Evolutionary conservation across 2,113 vertebrate species (phyloP).

Genomic region (Saguinus imperator): DNA sequence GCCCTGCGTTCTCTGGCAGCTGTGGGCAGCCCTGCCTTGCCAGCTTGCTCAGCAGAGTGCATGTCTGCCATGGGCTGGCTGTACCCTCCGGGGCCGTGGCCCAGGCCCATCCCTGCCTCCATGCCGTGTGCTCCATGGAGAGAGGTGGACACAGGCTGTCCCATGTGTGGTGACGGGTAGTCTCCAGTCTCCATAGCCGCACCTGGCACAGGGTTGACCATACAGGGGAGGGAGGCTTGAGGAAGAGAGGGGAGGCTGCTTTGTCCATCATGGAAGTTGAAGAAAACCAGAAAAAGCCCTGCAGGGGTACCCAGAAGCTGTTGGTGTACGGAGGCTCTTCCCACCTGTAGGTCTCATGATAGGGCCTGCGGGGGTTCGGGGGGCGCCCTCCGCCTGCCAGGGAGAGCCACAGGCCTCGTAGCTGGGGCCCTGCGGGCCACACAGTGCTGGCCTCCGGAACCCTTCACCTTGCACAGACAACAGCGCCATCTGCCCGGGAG

Average conservation of each 20-base stretch:
- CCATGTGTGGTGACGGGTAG: not conserved
- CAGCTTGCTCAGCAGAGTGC: not conserved
- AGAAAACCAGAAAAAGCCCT: not conserved
- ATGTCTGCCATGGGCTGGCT: not conserved
- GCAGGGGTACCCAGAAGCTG: not conserved
- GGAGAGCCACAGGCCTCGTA: not conserved
- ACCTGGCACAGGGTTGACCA: not conserved
- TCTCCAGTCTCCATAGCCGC: not conserved
- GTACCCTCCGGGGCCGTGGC: not conserved
- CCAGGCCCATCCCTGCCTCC: not conserved
- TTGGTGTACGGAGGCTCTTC: not conserved
- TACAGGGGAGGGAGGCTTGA: not conserved
- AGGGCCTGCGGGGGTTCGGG: not conserved
- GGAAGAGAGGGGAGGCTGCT: not conserved
- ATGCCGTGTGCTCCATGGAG: fast-evolving
- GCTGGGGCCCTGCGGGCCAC: not conserved
- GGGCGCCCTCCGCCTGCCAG: not conserved
- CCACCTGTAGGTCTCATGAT: not conserved
- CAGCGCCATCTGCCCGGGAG: fast-evolving
- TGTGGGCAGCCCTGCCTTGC: not conserved
- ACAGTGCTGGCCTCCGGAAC: not conserved
- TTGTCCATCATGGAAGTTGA: not conserved
- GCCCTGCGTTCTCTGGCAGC: not conserved
- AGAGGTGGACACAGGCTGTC: not conserved
- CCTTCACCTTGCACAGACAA: not conserved